Evolutionary conservation across 2,113 vertebrate genomes (phyloP), one percentile per base, ranked within the genome.

Genomic region (Ptyas mucosa): DNA sequence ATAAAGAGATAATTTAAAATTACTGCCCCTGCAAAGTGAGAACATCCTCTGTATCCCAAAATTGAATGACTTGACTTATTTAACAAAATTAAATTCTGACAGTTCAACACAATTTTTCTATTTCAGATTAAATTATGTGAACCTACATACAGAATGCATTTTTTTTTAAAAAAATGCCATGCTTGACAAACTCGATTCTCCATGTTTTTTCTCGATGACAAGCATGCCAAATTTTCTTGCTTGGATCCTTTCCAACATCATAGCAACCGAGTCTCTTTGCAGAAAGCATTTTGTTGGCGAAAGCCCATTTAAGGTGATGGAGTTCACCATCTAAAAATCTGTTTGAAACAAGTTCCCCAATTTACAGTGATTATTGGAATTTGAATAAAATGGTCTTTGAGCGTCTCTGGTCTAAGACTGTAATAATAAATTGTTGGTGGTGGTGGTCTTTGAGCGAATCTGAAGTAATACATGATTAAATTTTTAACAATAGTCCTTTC

Each of bases 391-490:
- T n/a, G 93, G 94, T 29, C 53, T 58, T 51, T 46, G 12, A 81
- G 90, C 12, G 18, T 46, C 43, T 46, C 43, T 46, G 43, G 43
- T 46, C 43, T 46, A 46, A 46, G 43, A 46, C 43, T 46, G 43
- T 46, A 46, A 46, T 46, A 46, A 46, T 46, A 46, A 46, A 46
- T 46, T 46, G 43, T 46, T 46, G 43, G 3, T 46, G 43, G 3
- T 46, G 43, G 3, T n/a, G 93, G 94, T 29, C 53, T 58, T 51
- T 46, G 12, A 81, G 90, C 12, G 14, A 46, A 86, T 89, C 94
- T 94, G 90, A 89, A 96, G 91, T 24, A 24, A 85, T 52, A 90
- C 90, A 92, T 89, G 9, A 92, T 91, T 58, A 92, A 92, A 92
- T 94, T 96, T 95, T 95, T 92, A 54, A 24, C 85, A 0, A 51